Base-by-base conservation (phyloP, 2,888 invertebrate species). In the Neoascia interrupta region DNA sequence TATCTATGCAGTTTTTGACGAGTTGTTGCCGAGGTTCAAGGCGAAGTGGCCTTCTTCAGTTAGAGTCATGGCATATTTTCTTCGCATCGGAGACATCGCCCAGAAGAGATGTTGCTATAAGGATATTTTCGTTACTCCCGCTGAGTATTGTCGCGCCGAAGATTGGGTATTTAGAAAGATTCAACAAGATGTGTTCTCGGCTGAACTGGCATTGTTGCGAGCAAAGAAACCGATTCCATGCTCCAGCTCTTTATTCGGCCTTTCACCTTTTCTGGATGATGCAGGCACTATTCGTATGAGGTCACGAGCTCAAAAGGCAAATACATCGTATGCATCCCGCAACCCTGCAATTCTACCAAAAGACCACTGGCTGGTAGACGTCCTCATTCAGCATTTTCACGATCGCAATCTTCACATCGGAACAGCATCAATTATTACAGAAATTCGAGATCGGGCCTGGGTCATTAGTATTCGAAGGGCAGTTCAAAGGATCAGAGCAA, bases 231-330 rank as follows among this genome's bases (percentile, higher is more conserved):
- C 0, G 8, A n/a, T 28, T 8, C 8, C 10, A 3, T n/a, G 23
- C 6, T 19, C 23, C 1, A 61, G 61, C 13, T 37, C 36, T 2
- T 26, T 49, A 1, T 13, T 23, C 2, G 28, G 28, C 28, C 26
- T 60, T 1, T 60, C 45, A 13, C 49, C 49, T 1, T 61, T 61
- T 43, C 26, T 36, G 3, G 21, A 49, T 3, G 15, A 19, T 2
- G 49, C 47, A 3, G 49, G 18, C 3, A 37, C 39, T 8, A 37
- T 61, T 6, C 43, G 49, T n/a, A 23, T 61, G 43, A 15, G 18
- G 2, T 41, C 28, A 13, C 23, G 41, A 41, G 31, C 31, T 1
- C 34, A 51, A 13, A n/a, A n/a, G n/a, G n/a, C n/a, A n/a, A n/a
- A n/a, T n/a, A n/a, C 10, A 26, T 34, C 19, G 1, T 49, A 31